Conservation (phyloP, 2,797 vertebrate species). For the Fundulus diaphanus region DNA sequence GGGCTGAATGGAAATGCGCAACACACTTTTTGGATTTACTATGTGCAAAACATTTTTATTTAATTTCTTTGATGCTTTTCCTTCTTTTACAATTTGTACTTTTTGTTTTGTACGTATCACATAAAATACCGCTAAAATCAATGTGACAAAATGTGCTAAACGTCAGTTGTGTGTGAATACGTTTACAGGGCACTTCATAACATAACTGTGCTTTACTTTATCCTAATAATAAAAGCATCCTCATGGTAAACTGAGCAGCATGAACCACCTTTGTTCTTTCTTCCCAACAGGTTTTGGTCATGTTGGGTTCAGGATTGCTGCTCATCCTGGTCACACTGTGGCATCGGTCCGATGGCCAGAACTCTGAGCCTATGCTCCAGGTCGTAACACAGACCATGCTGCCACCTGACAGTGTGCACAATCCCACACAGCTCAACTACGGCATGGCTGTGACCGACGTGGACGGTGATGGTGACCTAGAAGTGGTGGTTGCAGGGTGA, state of each 20-base stretch:
- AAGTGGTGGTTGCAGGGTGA: slow-evolving; percentile 92
- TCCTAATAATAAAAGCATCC: neutral
- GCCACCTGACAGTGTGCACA: slow-evolving; percentile 87
- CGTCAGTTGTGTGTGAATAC: neutral
- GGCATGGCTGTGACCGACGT: slow-evolving; percentile 94
- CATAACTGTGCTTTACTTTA: neutral
- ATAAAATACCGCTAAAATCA: neutral
- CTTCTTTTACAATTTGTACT: neutral
- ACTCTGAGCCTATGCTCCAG: slow-evolving; percentile 83
- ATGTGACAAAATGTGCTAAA: neutral
- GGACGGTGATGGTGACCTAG: slow-evolving; percentile 89
- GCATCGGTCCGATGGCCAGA: slow-evolving; percentile 45
- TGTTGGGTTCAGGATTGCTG: slow-evolving; percentile 49
- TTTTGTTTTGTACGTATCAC: neutral
- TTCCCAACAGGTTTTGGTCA: slow-evolving; percentile 37
- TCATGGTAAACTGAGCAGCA: neutral
- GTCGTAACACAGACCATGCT: slow-evolving; percentile 84
- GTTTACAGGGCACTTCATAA: neutral
- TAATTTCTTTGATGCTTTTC: neutral
- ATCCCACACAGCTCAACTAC: slow-evolving; percentile 94
- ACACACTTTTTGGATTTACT: neutral
- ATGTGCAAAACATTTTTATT: too few species aligned
- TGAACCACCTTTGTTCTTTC: neutral
- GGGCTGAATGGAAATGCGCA: neutral
- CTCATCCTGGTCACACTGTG: slow-evolving; percentile 67